Base-by-base conservation (phyloP, 2,888 invertebrate genomes). In the Cancer borealis region DNA sequence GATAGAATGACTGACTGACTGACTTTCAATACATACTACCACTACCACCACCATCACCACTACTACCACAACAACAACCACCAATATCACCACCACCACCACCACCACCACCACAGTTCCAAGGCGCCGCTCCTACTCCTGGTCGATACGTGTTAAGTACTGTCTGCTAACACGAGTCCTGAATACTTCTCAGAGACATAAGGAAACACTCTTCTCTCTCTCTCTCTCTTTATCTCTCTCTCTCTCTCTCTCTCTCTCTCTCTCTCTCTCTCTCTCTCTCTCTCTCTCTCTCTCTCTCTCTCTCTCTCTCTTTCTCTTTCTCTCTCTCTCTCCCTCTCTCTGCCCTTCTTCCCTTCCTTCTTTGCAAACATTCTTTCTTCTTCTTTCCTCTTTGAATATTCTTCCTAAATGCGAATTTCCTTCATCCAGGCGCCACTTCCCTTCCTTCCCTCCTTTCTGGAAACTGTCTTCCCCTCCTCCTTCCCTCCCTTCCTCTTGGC, bases 141-240 rank as follows among this genome's bases (percentile, higher is more conserved):
- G 66, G 66, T 66, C 66, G 66, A 66, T 66, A 66, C 66, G 66
- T n/a, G 66, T 66, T 66, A 66, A 66, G 66, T 66, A 66, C 66
- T 66, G 66, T 66, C 66, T 66, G n/a, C 66, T 21, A 66, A 66
- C 66, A 66, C 66, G n/a, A 66, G 66, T n/a, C 66, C 66, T 66
- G 66, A 66, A 66, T 66, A 66, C 21, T 66, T 66, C 66, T 66
- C 3, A n/a, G 66, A 21, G n/a, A n/a, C 66, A 66, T 6, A 21
- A 14, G 14, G 66, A 66, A 66, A 66, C n/a, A n/a, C 66, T n/a
- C 66, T 66, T 66, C 66, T 66, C 60, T 66, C 60, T 66, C 60
- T 66, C 60, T 66, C 60, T 66, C 60, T 66, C 60, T 60, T 21
- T 66, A 5, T 66, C 60, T 66, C 60, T 60, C 60, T 66, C 60